Evolutionary conservation across 1,140 invertebrate species (phyloP).

Genomic region (Phthorimaea operculella): DNA sequence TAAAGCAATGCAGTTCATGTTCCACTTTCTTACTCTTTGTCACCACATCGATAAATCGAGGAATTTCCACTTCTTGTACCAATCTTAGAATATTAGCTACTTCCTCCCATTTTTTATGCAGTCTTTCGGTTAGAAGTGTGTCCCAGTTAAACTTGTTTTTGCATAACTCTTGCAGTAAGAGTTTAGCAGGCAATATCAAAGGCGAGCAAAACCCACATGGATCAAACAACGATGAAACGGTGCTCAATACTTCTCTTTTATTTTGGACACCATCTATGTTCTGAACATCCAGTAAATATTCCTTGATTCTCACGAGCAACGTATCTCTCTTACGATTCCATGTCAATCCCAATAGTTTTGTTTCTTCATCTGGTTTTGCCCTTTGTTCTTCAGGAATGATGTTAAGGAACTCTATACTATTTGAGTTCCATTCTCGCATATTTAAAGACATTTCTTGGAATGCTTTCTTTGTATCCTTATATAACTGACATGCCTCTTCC

Average conservation of each 20-base stretch:
- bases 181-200: not conserved
- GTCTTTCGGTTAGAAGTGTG: not conserved
- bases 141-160: not conserved
- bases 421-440: constrained; percentile 6
- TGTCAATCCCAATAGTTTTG: not conserved
- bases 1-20: not conserved
- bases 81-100: not conserved
- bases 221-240: constrained; percentile 1
- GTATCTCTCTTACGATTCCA: not conserved
- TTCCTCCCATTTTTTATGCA: not conserved
- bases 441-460: not conserved
- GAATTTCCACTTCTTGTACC: not conserved
- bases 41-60: not conserved
- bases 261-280: not conserved
- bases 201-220: constrained; percentile 4
- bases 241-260: not conserved
- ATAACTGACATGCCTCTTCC: not conserved
- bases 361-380: not conserved
- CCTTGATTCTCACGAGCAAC: not conserved
- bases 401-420: not conserved
- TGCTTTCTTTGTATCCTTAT: not conserved
- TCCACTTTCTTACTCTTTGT: not conserved
- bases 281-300: not conserved
- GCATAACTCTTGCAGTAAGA: constrained; percentile 3
- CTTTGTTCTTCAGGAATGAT: not conserved